Conservation (phyloP, 2,888 invertebrate genomes). For the Xestia c-nigrum region DNA sequence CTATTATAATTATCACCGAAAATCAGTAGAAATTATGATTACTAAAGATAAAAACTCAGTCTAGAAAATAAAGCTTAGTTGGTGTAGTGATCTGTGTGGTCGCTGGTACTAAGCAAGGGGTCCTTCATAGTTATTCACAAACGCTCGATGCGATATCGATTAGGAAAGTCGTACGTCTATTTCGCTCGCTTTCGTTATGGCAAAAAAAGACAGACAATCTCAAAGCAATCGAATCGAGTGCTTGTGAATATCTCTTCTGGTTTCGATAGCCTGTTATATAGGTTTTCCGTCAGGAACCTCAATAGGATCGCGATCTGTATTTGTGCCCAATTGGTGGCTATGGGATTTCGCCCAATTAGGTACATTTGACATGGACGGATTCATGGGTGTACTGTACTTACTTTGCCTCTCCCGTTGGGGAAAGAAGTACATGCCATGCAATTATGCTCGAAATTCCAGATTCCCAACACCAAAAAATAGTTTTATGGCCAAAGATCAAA, state of each 20-base stretch:
- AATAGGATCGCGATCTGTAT: neutral
- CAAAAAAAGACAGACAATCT: too few relatives aligned
- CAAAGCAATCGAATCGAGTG: too few relatives aligned
- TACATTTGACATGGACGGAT: neutral
- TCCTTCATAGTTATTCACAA: too few relatives aligned
- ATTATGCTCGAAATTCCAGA: neutral
- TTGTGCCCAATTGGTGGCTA: neutral
- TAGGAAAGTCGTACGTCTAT: too few relatives aligned
- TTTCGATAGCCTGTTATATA: neutral
- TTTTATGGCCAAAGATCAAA: too few relatives aligned
- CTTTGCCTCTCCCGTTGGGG: neutral
- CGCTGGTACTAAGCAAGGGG: neutral
- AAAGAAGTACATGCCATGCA: neutral
- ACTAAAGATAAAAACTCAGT: neutral
- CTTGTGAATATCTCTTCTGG: neutral
- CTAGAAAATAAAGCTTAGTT: neutral
- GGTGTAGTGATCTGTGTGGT: neutral
- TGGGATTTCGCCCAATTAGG: neutral
- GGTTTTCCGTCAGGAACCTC: neutral
- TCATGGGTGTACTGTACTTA: too few relatives aligned
- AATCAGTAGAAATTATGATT: neutral
- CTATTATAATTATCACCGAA: neutral
- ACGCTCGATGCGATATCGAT: too few relatives aligned
- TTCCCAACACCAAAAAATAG: too few relatives aligned
- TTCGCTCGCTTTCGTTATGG: too few relatives aligned